These are phyloP conservation scores for human DNA, from an alignment of 2,113 vertebrate genomes.

Conservation along the genomic window DNA sequence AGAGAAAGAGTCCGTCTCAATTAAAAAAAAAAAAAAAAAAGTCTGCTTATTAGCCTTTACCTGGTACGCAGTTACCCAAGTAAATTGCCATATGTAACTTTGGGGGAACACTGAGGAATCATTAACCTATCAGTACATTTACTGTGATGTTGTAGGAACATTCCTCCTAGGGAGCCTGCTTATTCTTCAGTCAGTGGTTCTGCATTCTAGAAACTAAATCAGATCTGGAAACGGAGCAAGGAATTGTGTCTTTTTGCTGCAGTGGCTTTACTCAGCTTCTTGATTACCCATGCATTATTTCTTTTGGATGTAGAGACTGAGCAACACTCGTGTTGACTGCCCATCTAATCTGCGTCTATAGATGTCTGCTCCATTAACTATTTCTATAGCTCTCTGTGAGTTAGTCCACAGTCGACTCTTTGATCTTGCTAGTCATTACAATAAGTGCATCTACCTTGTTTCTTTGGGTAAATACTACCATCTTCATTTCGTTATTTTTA, in stretches of 20 bases:
- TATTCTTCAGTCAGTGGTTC: neutral
- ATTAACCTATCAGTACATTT: neutral
- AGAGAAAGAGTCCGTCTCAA: fast-evolving
- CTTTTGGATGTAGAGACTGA: neutral
- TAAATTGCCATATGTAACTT: neutral
- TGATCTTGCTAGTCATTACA: neutral
- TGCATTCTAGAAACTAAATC: neutral
- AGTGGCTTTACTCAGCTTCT: neutral
- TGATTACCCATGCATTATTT: neutral
- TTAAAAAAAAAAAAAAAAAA: neutral
- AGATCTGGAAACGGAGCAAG: neutral
- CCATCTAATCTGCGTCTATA: neutral
- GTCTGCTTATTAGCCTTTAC: neutral
- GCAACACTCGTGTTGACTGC: neutral
- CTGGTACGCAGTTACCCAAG: neutral
- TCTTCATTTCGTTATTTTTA: slow-evolving; percentile 20
- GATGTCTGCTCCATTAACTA: neutral
- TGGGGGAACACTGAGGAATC: neutral
- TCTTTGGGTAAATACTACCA: neutral
- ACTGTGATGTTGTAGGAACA: neutral
- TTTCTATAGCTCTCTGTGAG: neutral
- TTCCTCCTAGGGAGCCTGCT: neutral
- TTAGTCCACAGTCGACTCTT: neutral
- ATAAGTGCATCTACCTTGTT: neutral
- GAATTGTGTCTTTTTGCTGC: neutral